Evolutionary conservation across 1,140 invertebrate species (phyloP), one percentile per base, ranked within the genome.

Genomic region (Epicauta chinensis): DNA sequence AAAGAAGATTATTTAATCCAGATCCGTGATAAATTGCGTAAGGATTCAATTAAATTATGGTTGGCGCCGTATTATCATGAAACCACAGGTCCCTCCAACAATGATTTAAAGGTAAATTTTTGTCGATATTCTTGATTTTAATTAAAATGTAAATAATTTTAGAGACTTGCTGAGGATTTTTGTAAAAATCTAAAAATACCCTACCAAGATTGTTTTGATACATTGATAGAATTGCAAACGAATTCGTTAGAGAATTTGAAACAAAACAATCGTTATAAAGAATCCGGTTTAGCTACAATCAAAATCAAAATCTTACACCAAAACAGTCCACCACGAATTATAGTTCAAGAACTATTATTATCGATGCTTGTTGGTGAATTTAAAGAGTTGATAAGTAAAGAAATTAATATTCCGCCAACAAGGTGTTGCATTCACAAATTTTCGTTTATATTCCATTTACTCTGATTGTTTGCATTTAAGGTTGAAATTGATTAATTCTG

Each of bases 41-140:
- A 72, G 32, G 78, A 86, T 23, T 75, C 76, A 56, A 71, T 87
- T 1, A 87, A 86, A 63, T 65, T 89, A 37, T 89, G 86, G 86
- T 71, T 82, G 42, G 67, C 77, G 29, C 86, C 86, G 0, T 89
- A 83, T 65, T 79, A 76, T 46, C 63, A 62, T n/a, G 71, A 77
- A 53, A 73, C 71, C 16, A 63, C 68, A 9, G 71, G 72, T 12
- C 51, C 66, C 29, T 67, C 69, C 16, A 69, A 73, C 30, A 58
- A 53, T 0, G 70, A 75, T 37, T 62, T 74, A 58, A 68, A 76
- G 70, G 80, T 74, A 63, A 71, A 53, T 38, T 30, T 54, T 50
- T 14, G 41, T 3, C 44, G 17, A 41, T 10, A 37, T 10, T n/a
- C 10, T 10, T n/a, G 13, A 40, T n/a, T 40, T 16, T 34, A 42